Percentiles rank a stretch among this genome's conserved stretches.
Conservation (phyloP, 2,797 vertebrate genomes). For the Choloepus didactylus region DNA sequence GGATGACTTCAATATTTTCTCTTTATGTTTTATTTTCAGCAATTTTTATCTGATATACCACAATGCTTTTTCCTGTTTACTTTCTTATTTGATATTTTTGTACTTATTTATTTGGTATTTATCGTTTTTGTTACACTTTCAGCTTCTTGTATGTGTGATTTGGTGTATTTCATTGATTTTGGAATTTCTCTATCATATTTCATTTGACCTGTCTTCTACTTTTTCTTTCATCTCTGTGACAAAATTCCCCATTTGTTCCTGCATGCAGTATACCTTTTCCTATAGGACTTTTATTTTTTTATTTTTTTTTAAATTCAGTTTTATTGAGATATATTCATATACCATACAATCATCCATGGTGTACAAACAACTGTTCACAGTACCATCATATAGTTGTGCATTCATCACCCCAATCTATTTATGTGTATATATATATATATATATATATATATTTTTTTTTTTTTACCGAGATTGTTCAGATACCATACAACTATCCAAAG, state of each 20-base stretch:
- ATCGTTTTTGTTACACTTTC: background rate
- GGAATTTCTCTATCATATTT: background rate
- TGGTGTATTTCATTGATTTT: background rate
- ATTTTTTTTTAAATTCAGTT: no score
- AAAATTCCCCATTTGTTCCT: background rate
- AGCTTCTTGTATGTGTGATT: background rate
- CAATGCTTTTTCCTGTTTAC: background rate
- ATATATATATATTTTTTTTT: no score
- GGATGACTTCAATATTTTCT: background rate
- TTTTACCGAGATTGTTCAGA: no score
- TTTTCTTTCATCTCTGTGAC: background rate
- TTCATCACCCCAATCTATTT: no score
- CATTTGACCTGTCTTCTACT: background rate
- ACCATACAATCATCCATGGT: no score
- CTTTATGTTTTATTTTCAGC: background rate
- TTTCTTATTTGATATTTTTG: conserved; percentile 10
- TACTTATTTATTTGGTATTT: background rate
- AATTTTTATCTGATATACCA: background rate
- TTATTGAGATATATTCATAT: no score
- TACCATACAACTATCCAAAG: no score
- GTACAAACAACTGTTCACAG: no score
- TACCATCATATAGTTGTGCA: no score
- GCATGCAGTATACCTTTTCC: background rate
- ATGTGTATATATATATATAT: no score
- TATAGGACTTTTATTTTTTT: no score